Evolutionary conservation across 2,797 vertebrate species (phyloP).

Genomic region (Tragelaphus eurycerus): DNA sequence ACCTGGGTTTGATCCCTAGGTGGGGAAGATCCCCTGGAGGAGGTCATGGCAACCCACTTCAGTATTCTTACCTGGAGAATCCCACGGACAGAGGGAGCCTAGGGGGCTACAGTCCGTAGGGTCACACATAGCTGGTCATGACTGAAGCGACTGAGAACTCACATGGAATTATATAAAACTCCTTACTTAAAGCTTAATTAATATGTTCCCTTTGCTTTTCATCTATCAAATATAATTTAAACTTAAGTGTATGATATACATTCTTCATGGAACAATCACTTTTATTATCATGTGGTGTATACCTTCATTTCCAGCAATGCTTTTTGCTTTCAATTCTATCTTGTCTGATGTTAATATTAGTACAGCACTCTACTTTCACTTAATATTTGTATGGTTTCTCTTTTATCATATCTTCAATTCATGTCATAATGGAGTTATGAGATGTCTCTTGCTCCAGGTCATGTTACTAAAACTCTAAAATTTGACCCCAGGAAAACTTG

Average conservation of each 20-base stretch:
- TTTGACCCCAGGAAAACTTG: neutral
- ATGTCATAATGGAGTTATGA: neutral
- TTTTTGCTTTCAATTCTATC: neutral
- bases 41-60: neutral
- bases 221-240: neutral
- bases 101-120: accelerated
- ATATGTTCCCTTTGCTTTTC: neutral
- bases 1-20: neutral
- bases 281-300: neutral
- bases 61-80: neutral
- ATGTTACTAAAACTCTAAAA: neutral
- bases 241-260: neutral
- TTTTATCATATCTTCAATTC: neutral
- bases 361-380: neutral
- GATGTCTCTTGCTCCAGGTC: neutral
- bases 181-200: neutral
- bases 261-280: neutral
- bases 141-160: neutral
- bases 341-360: neutral
- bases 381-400: neutral
- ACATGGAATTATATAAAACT: neutral
- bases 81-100: neutral
- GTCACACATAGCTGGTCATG: neutral
- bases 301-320: neutral
- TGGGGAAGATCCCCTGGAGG: neutral